These are phyloP conservation scores for Zoanthus gigantus DNA, from an alignment of 92 coral and sea anemone genomes.

Conservation along the genomic window DNA sequence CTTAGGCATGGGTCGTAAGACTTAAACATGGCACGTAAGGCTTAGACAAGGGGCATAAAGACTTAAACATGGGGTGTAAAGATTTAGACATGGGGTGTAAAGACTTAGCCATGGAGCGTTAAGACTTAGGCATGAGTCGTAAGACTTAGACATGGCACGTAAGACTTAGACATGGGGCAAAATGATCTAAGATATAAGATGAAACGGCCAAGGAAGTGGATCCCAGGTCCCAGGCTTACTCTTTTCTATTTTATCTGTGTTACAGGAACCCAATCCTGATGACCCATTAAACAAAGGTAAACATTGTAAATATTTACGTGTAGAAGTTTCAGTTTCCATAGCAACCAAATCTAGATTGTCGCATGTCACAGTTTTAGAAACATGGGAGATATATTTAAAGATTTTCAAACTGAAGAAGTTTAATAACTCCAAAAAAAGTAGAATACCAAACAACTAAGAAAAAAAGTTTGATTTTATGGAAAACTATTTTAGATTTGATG, in stretches of 20 bases:
- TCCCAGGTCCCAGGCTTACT: too few relatives aligned
- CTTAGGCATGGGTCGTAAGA: background rate
- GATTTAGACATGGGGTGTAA: background rate
- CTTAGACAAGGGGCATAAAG: too few relatives aligned
- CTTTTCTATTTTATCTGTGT: conserved; percentile 1
- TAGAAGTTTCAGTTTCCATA: background rate
- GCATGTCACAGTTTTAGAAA: too few relatives aligned
- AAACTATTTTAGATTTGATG: too few relatives aligned
- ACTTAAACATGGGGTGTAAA: background rate
- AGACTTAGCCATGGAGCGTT: background rate
- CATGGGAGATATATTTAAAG: too few relatives aligned
- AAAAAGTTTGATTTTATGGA: too few relatives aligned
- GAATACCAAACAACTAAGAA: too few relatives aligned
- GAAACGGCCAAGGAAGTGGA: too few relatives aligned
- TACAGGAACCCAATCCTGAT: conserved; percentile 98
- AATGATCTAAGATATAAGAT: too few relatives aligned
- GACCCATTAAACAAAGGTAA: conserved; percentile 98
- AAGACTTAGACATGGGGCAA: too few relatives aligned
- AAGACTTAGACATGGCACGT: background rate
- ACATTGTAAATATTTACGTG: background rate
- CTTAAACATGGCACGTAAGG: background rate
- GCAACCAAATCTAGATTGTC: background rate
- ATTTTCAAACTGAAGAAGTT: too few relatives aligned
- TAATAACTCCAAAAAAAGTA: too few relatives aligned
- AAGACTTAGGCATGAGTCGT: background rate